Percentiles rank a stretch among this genome's conserved stretches.
These are phyloP conservation scores for Motacilla alba DNA, from an alignment of 2,113 vertebrate species.

Conservation along the genomic window DNA sequence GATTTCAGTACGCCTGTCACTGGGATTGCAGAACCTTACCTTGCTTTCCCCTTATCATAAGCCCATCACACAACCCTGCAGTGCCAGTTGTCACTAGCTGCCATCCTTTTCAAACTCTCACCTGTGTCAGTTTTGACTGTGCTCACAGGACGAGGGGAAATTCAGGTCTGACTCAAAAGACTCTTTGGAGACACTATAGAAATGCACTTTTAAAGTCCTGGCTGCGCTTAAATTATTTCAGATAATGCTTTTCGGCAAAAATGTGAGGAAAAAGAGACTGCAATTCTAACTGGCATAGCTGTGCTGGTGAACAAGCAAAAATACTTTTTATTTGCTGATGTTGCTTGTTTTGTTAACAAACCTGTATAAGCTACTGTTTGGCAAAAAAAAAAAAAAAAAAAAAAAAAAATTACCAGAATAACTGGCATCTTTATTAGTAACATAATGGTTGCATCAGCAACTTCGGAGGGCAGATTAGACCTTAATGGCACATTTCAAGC, in stretches of 20 bases:
- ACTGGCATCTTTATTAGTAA: not conserved
- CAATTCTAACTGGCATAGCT: not conserved
- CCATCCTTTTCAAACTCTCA: not conserved
- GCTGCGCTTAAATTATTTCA: not conserved
- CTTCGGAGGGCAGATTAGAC: not conserved
- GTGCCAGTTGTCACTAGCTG: not conserved
- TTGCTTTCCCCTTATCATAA: not conserved
- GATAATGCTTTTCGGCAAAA: not conserved
- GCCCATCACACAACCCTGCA: not conserved
- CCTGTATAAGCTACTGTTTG: not conserved
- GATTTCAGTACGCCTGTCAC: not conserved
- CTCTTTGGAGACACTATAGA: not conserved
- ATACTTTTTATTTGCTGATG: not conserved
- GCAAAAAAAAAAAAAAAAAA: not conserved
- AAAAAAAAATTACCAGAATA: not conserved
- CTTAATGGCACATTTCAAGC: not conserved
- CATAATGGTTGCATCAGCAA: not conserved
- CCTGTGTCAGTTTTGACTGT: not conserved
- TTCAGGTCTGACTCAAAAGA: not conserved
- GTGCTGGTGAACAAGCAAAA: not conserved
- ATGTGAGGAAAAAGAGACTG: not conserved
- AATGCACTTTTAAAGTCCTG: not conserved
- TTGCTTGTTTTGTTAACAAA: not conserved
- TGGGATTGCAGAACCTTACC: not conserved
- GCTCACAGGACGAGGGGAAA: not conserved